Evolutionary conservation across 1,140 invertebrate genomes (phyloP), one percentile per base, ranked within the genome.

Genomic region (Gonatopus flavifemur): DNA sequence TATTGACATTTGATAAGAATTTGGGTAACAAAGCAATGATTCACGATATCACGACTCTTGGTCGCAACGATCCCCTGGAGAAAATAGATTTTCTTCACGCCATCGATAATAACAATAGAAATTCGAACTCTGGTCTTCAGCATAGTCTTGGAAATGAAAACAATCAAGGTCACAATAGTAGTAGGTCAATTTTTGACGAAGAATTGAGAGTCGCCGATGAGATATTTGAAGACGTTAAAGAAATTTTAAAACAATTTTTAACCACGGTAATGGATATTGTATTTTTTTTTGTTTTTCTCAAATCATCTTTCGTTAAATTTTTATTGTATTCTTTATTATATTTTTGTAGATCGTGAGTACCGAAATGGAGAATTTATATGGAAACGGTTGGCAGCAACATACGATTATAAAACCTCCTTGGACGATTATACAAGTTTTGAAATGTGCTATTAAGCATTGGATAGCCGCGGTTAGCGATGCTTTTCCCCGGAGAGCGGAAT

Each of bases 1-100:
- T 79, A 30, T 37, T 79, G 19, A 70, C 77, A 0, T 76, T 72
- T 45, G 76, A 78, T 25, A 69, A 69, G 57, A 78, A 78, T 66
- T 62, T 78, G 8, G 70, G 72, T 33, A 79, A 68, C 30, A 78
- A 78, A 59, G 72, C 74, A 3, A 65, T 69, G 52, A 64, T 78
- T 45, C 49, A 76, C 48, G 64, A 72, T 46, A 62, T 77, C 25
- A 25, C 49, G 4, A 45, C 58, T 3, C 38, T 76, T 25, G 66
- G 69, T 8, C 46, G 52, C n/a, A 35, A 70, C 13, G 66, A 69
- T 46, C 57, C 62, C 10, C 41, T 76, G 3, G 72, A 74, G 36
- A 71, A 63, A 62, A 60, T 74, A 15, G 69, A 73, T 55, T 58
- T 42, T 31, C 36, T 71, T 4, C 46, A 57, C 21, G 39, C 40